phyloP scores from a whole-genome alignment of 1,140 invertebrate genomes.

The Diachasma alloeum region DNA sequence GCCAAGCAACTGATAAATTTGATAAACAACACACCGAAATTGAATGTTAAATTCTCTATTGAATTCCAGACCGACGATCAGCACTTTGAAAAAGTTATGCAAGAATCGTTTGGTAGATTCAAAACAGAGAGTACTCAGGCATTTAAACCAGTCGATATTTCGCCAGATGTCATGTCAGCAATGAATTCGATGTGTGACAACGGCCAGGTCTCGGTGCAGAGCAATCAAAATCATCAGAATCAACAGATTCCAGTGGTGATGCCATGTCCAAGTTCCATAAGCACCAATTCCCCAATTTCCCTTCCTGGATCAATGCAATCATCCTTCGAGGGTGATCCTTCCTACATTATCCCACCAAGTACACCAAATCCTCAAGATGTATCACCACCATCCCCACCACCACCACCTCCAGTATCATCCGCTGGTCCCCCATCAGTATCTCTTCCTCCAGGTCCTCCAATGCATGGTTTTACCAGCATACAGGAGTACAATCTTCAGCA shows the following conservation, averaged over 20 bases:
- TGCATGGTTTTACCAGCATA: conserved; percentile 73
- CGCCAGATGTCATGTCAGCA: too few relatives aligned
- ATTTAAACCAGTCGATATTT: conserved; percentile 37
- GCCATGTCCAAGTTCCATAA: conserved; percentile 66
- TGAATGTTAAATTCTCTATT: conserved; percentile 78
- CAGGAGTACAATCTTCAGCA: conserved; percentile 86
- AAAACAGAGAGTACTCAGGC: conserved; percentile 67
- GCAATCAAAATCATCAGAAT: conserved; percentile 4
- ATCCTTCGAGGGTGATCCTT: conserved; percentile 75
- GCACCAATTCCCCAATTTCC: conserved; percentile 72
- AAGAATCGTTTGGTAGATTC: conserved; percentile 78
- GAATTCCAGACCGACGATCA: conserved; percentile 84
- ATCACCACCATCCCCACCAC: conserved; percentile 58
- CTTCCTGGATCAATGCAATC: conserved; percentile 77
- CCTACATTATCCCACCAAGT: conserved; percentile 54
- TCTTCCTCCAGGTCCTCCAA: conserved; percentile 57
- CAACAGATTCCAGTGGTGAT: conserved; percentile 52
- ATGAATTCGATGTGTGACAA: conserved; percentile 20
- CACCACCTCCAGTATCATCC: background rate
- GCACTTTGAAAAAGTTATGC: conserved; percentile 74
- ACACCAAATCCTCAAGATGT: conserved; percentile 63
- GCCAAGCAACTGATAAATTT: conserved; percentile 78
- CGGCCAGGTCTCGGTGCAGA: conserved; percentile 36
- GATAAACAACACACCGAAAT: conserved; percentile 81
- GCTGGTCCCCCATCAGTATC: conserved; percentile 47